Evolutionary conservation across 2,797 vertebrate genomes (phyloP).

Genomic region (Macropodus opercularis): DNA sequence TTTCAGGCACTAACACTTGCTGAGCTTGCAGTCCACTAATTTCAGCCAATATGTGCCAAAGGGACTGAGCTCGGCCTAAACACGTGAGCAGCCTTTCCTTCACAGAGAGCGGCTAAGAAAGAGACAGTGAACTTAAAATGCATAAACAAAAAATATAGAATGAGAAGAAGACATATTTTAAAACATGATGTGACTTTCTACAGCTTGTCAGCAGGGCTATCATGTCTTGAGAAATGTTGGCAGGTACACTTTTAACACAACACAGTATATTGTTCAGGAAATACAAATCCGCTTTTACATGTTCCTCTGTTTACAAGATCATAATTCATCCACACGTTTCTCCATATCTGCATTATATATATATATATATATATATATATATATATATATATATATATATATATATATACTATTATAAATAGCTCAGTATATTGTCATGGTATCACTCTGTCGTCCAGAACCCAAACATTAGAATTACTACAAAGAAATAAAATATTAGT

Average conservation of each 20-base stretch:
- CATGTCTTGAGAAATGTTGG: conserved; percentile 20
- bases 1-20: conserved; percentile 57
- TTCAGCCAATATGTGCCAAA: conserved; percentile 23
- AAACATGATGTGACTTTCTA: conserved; percentile 1
- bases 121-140: background rate
- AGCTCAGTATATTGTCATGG: background rate
- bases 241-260: conserved; percentile 16
- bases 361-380: too few relatives aligned
- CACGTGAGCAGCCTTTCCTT: conserved; percentile 16
- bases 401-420: too few relatives aligned
- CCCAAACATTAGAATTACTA: background rate
- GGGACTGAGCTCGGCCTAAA: background rate
- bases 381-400: too few relatives aligned
- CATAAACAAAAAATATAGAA: background rate
- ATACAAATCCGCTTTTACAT: conserved; percentile 3
- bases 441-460: background rate
- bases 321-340: conserved; percentile 10
- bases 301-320: conserved; percentile 20
- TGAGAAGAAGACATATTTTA: background rate
- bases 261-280: background rate
- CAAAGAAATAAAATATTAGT: conserved; percentile 8
- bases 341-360: too few relatives aligned
- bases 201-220: conserved; percentile 23
- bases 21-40: conserved; percentile 25
- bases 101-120: background rate